Evolutionary conservation across 2,113 vertebrate species (phyloP).

Genomic region (Rhizomys pruinosus): DNA sequence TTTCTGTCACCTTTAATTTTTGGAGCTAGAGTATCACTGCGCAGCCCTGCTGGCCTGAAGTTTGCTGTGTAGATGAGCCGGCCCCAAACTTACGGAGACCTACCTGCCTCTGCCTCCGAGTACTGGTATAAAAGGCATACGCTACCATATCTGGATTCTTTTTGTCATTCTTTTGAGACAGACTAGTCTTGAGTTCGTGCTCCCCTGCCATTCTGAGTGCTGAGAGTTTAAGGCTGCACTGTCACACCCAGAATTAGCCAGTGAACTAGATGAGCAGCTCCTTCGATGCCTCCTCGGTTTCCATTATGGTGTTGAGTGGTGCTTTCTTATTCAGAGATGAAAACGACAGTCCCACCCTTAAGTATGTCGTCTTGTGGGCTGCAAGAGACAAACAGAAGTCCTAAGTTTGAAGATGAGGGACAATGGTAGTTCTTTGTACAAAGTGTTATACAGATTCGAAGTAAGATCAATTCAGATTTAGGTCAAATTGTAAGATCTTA

Average conservation of each 20-base stretch:
- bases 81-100: no score
- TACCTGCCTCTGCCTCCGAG: no score
- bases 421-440: neutral
- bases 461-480: constrained; percentile 28
- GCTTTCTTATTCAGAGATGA: neutral
- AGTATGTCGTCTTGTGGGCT: neutral
- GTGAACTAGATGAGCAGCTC: neutral
- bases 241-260: neutral
- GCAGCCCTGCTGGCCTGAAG: no score
- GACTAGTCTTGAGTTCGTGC: neutral
- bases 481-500: neutral
- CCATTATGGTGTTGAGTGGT: neutral
- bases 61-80: no score
- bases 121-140: no score
- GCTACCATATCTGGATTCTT: no score
- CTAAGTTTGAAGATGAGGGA: neutral
- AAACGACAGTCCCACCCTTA: neutral
- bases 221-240: neutral
- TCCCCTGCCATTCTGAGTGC: neutral
- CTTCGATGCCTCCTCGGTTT: neutral
- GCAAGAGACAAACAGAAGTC: neutral
- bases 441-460: neutral
- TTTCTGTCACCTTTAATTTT: no score
- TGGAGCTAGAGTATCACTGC: no score
- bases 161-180: neutral